phyloP scores from a whole-genome alignment of 1,140 invertebrate genomes.

The Sinonovacula constricta region DNA sequence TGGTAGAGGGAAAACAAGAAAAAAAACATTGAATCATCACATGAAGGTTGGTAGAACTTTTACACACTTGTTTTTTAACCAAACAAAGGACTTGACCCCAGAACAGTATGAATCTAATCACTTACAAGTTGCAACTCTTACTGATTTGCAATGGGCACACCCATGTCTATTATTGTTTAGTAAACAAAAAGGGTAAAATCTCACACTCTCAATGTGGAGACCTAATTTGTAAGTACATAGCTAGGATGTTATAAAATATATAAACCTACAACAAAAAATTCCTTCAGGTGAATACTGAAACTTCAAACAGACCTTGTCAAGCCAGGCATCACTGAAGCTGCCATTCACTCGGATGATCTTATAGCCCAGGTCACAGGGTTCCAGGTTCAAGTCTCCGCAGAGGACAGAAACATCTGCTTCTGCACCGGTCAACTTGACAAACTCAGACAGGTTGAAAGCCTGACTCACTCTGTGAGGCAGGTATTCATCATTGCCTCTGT shows the following conservation, averaged over 20 bases:
- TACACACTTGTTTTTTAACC: no score
- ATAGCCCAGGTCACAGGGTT: constrained; percentile 92
- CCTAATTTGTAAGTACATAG: neutral
- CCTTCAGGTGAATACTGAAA: neutral
- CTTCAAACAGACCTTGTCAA: constrained; percentile 66
- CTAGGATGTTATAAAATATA: neutral
- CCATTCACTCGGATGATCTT: constrained; percentile 80
- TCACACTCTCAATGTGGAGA: neutral
- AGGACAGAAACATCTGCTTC: constrained; percentile 86
- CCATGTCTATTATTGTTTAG: no score
- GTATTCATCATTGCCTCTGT: constrained; percentile 90
- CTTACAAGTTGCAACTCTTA: no score
- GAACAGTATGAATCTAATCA: no score
- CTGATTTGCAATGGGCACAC: no score
- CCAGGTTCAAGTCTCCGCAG: constrained; percentile 95
- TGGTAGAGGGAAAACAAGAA: no score
- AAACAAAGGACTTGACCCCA: no score
- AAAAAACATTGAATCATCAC: no score
- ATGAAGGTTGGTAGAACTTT: no score
- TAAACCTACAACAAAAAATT: neutral
- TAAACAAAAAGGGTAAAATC: neutral
- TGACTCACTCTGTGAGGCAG: constrained; percentile 92
- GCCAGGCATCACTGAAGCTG: constrained; percentile 80
- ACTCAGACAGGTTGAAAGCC: constrained; percentile 95
- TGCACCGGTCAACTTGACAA: constrained; percentile 89